Evolutionary conservation across 1,140 invertebrate genomes (phyloP).

Genomic region (Ceratosolen solmsi): DNA sequence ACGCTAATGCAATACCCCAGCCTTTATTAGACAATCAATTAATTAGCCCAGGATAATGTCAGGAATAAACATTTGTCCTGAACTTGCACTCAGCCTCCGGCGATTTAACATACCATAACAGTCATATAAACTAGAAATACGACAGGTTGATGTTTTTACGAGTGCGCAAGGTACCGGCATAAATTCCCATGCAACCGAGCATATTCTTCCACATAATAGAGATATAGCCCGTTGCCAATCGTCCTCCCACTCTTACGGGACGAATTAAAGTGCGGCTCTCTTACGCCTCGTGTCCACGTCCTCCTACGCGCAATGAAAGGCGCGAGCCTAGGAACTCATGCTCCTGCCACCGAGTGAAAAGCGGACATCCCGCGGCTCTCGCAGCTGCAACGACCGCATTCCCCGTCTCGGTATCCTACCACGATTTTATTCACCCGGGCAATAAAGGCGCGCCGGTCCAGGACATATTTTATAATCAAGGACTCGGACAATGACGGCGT

Average conservation of each 20-base stretch:
- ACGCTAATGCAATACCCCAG: neutral
- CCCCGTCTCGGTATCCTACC: neutral
- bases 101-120: neutral
- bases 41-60: neutral
- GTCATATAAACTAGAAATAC: neutral
- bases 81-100: no score
- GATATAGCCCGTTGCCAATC: neutral
- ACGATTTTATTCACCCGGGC: neutral
- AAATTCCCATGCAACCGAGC: neutral
- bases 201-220: constrained; percentile 9
- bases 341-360: neutral
- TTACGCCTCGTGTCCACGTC: neutral
- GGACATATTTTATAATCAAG: constrained; percentile 46
- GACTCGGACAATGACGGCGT: neutral
- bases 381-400: neutral
- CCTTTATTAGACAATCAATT: neutral
- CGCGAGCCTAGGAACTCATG: neutral
- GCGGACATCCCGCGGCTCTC: neutral
- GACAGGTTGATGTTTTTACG: neutral
- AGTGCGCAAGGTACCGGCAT: neutral
- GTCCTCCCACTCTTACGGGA: neutral
- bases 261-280: neutral
- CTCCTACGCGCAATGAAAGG: neutral
- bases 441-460: neutral
- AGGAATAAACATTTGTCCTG: neutral